Evolutionary conservation across 2,113 vertebrate species (phyloP).

Genomic region (Acinonyx jubatus): DNA sequence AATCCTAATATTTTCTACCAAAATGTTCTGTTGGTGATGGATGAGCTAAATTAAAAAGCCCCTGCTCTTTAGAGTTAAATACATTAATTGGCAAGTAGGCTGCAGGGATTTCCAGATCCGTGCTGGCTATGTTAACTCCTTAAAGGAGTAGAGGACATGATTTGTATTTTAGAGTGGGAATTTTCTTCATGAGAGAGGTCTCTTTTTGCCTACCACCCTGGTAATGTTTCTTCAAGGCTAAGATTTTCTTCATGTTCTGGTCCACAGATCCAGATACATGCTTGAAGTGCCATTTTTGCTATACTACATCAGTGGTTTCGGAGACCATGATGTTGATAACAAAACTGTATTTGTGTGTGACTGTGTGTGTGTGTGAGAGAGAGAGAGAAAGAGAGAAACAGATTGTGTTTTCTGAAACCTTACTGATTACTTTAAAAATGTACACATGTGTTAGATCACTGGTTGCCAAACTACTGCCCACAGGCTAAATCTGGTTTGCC

Average conservation of each 20-base stretch:
- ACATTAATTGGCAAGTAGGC: slow-evolving; percentile 71
- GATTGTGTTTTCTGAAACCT: not conserved
- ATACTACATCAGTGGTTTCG: not conserved
- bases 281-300: not conserved
- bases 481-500: not conserved
- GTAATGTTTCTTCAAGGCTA: not conserved
- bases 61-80: slow-evolving; percentile 76
- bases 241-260: not conserved
- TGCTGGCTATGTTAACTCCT: not conserved
- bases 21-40: slow-evolving; percentile 69
- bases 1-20: slow-evolving; percentile 82
- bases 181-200: slow-evolving; percentile 47
- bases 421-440: not conserved
- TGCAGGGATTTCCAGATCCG: slow-evolving; percentile 36
- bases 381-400: not conserved
- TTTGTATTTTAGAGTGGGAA: not conserved
- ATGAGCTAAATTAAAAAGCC: slow-evolving; percentile 71
- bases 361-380: not conserved
- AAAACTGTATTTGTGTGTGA: not conserved
- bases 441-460: not conserved
- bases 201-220: not conserved
- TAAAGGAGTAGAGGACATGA: not conserved
- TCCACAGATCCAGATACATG: not conserved
- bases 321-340: not conserved
- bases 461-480: not conserved